phyloP scores from a whole-genome alignment of 2,888 invertebrate species.

The Hoplodrina blanda region DNA sequence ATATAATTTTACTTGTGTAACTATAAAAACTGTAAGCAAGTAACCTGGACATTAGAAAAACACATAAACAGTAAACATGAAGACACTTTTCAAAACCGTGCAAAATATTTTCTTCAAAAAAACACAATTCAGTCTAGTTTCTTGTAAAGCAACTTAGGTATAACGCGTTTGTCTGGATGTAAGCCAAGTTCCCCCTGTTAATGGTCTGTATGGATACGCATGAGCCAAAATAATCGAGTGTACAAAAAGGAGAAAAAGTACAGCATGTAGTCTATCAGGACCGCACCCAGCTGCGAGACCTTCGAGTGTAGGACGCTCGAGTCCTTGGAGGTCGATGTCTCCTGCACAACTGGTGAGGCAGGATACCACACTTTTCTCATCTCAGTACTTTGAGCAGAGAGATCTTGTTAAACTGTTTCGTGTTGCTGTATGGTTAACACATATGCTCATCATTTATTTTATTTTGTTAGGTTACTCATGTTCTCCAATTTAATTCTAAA shows the following conservation, averaged over 20 bases:
- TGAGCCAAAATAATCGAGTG: slow-evolving; percentile 27
- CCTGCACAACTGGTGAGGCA: slow-evolving; percentile 9
- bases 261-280: slow-evolving; percentile 38
- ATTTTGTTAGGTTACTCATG: neutral
- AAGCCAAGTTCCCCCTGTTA: slow-evolving; percentile 20
- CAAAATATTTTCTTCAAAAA: neutral
- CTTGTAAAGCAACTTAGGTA: neutral
- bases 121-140: neutral
- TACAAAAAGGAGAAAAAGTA: slow-evolving; percentile 48
- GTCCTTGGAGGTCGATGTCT: slow-evolving; percentile 53
- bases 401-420: neutral
- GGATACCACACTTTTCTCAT: slow-evolving; percentile 21
- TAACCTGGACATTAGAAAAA: neutral
- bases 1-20: too few species aligned
- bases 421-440: neutral
- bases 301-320: slow-evolving; percentile 39
- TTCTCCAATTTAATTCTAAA: neutral
- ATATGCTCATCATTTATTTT: neutral
- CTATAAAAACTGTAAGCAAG: neutral
- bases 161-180: neutral
- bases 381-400: slow-evolving; percentile 1
- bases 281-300: slow-evolving; percentile 38
- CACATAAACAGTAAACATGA: neutral
- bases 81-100: neutral
- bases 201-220: slow-evolving; percentile 33